Conservation (phyloP, 2,113 vertebrate genomes). For the Colistium nudipinnis region DNA sequence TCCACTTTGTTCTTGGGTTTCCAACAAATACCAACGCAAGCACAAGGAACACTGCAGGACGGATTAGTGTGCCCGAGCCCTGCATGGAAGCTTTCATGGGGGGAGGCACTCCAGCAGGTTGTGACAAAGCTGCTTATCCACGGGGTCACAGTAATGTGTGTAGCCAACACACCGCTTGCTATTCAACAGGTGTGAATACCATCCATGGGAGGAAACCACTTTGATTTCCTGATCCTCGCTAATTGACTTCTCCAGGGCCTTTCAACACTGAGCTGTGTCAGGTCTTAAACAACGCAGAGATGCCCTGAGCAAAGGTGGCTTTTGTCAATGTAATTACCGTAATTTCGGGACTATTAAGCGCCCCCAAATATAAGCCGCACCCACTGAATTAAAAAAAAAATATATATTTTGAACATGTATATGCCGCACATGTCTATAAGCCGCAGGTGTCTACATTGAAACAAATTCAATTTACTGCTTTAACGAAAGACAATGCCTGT, state of each 20-base stretch:
- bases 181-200: constrained; percentile 60
- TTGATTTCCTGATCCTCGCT: constrained; percentile 64
- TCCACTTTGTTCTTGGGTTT: no score
- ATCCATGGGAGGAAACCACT: constrained; percentile 66
- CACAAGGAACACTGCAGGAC: constrained; percentile 65
- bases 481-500: no score
- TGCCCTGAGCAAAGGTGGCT: constrained; percentile 40
- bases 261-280: constrained; percentile 48
- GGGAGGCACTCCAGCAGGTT: constrained; percentile 65
- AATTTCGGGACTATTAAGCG: no score
- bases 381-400: no score
- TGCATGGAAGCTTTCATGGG: constrained; percentile 63
- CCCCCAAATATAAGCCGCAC: no score
- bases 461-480: no score
- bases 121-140: constrained; percentile 75
- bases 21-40: no score
- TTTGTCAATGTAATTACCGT: constrained; percentile 62
- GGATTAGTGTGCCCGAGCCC: constrained; percentile 71
- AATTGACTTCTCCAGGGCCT: constrained; percentile 64
- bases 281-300: constrained; percentile 40
- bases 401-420: no score
- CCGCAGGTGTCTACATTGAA: no score
- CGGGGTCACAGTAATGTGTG: constrained; percentile 64
- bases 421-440: no score
- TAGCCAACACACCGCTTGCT: constrained; percentile 65